Conservation (phyloP, 2,888 invertebrate genomes). For the Yponomeuta plumbellus region DNA sequence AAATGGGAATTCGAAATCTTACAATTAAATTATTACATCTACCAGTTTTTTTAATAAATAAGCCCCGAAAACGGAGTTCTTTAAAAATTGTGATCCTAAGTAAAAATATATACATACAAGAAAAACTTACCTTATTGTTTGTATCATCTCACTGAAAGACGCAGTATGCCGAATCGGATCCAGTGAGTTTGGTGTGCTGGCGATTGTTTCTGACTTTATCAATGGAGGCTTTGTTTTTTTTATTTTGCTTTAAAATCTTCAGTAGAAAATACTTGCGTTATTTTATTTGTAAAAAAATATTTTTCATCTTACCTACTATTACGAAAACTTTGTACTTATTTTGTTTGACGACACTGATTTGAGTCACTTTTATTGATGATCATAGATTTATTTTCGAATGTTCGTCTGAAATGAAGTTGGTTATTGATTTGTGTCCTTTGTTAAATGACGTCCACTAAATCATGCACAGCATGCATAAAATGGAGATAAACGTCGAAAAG, state of each 20-base stretch:
- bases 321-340: constrained; percentile 37
- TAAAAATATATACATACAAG: background rate
- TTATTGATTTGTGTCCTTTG: constrained; percentile 43
- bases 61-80: too few species aligned
- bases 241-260: constrained; percentile 3
- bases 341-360: constrained; percentile 49
- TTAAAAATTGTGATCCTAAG: background rate
- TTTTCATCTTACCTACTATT: background rate
- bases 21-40: too few species aligned
- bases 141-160: constrained; percentile 59
- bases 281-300: background rate
- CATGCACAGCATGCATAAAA: constrained; percentile 32
- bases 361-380: constrained; percentile 3
- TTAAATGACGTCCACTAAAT: constrained; percentile 27
- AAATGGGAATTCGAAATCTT: too few species aligned
- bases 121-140: constrained; percentile 56
- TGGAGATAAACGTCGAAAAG: constrained; percentile 28
- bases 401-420: constrained; percentile 33
- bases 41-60: too few species aligned
- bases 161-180: constrained; percentile 37
- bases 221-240: background rate
- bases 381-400: constrained; percentile 39
- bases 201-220: background rate
- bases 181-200: background rate
- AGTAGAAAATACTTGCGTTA: constrained; percentile 7